These are phyloP conservation scores for Sebastolobus alascanus DNA, from an alignment of 2,797 vertebrate species.

Conservation along the genomic window DNA sequence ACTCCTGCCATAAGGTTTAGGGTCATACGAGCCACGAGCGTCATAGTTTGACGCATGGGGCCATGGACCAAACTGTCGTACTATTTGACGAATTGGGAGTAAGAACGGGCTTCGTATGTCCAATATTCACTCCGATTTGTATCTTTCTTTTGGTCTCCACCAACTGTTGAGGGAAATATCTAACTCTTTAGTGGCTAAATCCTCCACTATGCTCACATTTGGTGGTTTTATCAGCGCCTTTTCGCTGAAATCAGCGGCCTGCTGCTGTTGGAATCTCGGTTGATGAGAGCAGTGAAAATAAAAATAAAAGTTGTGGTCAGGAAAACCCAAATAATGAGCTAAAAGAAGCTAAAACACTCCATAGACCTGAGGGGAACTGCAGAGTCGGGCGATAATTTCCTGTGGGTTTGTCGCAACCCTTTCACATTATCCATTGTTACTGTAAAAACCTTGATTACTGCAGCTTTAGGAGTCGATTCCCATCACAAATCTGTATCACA, in stretches of 20 bases:
- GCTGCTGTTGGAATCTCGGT: rapidly evolving
- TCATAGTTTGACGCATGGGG: neutral
- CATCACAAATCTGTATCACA: constrained; percentile 44
- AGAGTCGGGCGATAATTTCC: rapidly evolving
- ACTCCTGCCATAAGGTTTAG: neutral
- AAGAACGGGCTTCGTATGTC: neutral
- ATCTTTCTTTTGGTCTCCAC: neutral
- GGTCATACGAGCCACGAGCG: rapidly evolving
- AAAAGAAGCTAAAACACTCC: neutral
- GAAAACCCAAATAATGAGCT: neutral
- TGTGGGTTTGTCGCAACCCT: neutral
- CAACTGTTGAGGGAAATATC: neutral
- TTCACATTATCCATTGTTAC: neutral
- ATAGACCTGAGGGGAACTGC: neutral
- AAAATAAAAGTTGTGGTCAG: neutral
- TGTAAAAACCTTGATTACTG: neutral
- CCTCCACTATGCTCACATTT: neutral
- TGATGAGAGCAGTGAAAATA: neutral
- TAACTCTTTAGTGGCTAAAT: neutral
- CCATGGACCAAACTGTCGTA: too few species aligned
- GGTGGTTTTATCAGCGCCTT: neutral
- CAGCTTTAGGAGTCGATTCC: constrained; percentile 20
- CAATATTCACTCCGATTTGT: neutral
- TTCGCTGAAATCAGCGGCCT: neutral
- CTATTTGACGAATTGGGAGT: neutral